A percentile compares a stretch with the other conserved stretches of the same genome.
phyloP scores from a whole-genome alignment of 1,140 invertebrate genomes.

The Drosophila parabipectinata region DNA sequence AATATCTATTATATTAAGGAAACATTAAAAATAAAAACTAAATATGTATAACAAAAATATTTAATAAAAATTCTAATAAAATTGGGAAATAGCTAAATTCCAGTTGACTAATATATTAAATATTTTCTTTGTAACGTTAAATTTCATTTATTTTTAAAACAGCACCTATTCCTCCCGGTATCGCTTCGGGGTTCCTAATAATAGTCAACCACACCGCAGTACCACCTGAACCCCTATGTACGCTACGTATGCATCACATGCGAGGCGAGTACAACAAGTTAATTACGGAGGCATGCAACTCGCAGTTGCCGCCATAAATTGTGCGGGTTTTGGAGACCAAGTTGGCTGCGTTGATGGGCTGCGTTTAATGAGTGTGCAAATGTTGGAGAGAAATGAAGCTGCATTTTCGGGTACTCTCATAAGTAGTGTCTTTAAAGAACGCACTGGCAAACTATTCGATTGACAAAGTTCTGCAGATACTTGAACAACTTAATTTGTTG shows the following conservation, averaged over 20 bases:
- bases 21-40: not conserved
- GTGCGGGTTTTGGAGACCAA: slow-evolving; percentile 51
- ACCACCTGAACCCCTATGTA: slow-evolving; percentile 35
- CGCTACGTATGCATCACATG: slow-evolving; percentile 15
- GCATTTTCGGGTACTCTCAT: not conserved
- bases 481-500: slow-evolving; percentile 59
- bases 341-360: slow-evolving; percentile 18
- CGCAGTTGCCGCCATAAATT: slow-evolving; percentile 63
- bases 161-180: slow-evolving; percentile 29
- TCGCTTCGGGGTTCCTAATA: slow-evolving; percentile 42
- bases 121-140: not conserved
- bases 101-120: not conserved
- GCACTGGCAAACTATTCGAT: slow-evolving; percentile 64
- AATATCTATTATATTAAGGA: not conserved
- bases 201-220: slow-evolving; percentile 35
- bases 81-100: no score
- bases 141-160: not conserved
- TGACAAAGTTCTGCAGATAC: slow-evolving; percentile 61
- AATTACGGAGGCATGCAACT: slow-evolving; percentile 71
- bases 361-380: slow-evolving; percentile 77
- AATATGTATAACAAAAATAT: not conserved
- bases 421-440: slow-evolving; percentile 53
- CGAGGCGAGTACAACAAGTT: slow-evolving; percentile 69
- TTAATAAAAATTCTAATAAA: not conserved
- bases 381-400: slow-evolving; percentile 10